Evolutionary conservation across 1,140 invertebrate species (phyloP), one percentile per base, ranked within the genome.

Genomic region (Melitaea cinxia): DNA sequence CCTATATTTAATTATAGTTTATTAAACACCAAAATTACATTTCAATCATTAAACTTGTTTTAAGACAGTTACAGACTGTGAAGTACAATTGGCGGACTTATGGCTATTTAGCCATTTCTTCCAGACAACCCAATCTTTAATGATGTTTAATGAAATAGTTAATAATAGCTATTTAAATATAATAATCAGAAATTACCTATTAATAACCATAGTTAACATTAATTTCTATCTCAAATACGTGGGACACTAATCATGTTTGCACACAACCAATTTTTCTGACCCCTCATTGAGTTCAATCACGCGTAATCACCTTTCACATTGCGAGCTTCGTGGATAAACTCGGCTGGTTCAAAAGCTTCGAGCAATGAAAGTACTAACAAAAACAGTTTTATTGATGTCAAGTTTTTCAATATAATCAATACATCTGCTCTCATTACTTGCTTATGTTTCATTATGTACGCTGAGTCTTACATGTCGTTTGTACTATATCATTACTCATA

Each of bases 291-390:
- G 26, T 59, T 33, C 26, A 59, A 59, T 49, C 21, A 66, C 10
- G 23, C 15, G 9, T 19, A 47, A 47, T 21, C 65, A 71, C 69
- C 77, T 81, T 78, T 75, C 72, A 78, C 74, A 71, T 68, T 45
- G 39, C 61, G 52, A 55, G 24, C 14, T 17, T 7, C 15, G 66
- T 70, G 64, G 68, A 72, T 73, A 64, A 71, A 68, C 70, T 70
- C 60, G 63, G 54, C 45, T n/a, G 56, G 45, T 49, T 56, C 23
- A 17, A 37, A 56, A 56, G 59, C 59, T 70, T 52, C 35, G 15
- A 75, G 80, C 70, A 53, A 78, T 63, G 80, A 82, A 82, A 82
- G 78, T 78, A 47, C 64, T 56, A 65, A 64, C 73, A 75, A 49
- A 73, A 68, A 73, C 68, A 52, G 52, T 60, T 58, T 23, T 65